Conservation (phyloP, 2,797 vertebrate genomes). For the Malurus leucopterus region DNA sequence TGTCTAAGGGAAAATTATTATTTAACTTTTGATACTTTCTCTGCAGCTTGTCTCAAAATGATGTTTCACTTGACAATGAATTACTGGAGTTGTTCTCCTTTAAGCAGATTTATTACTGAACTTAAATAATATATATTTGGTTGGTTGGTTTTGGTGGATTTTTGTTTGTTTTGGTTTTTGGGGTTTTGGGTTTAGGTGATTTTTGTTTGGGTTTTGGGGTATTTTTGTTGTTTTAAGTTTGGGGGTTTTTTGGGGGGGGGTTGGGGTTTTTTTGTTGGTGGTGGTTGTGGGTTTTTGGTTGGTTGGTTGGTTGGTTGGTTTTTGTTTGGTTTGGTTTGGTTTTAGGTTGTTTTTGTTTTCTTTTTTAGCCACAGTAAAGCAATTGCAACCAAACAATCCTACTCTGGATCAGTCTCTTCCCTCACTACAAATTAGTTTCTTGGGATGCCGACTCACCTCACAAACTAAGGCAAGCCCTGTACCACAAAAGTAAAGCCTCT, state of each 20-base stretch:
- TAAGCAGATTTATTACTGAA: neutral
- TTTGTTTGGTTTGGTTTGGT: no score
- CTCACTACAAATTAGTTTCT: neutral
- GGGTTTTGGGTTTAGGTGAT: no score
- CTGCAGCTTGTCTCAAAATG: neutral
- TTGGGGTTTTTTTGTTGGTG: no score
- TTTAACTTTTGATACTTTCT: neutral
- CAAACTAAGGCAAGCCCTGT: neutral
- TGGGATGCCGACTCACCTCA: neutral
- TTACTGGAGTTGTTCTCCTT: neutral
- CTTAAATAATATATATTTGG: neutral
- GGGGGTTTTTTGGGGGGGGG: no score
- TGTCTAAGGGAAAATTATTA: neutral
- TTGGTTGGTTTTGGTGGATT: no score
- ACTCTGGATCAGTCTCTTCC: neutral
- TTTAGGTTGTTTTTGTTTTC: neutral
- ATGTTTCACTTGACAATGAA: neutral
- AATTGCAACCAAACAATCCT: neutral
- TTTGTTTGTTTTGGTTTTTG: no score
- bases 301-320: no score
- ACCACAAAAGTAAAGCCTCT: neutral
- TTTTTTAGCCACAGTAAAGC: neutral
- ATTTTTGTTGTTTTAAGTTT: no score
- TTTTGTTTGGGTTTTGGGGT: no score
- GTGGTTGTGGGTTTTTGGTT: no score